Evolutionary conservation across 1,140 invertebrate species (phyloP).

Genomic region (Drosophila sturtevanti): DNA sequence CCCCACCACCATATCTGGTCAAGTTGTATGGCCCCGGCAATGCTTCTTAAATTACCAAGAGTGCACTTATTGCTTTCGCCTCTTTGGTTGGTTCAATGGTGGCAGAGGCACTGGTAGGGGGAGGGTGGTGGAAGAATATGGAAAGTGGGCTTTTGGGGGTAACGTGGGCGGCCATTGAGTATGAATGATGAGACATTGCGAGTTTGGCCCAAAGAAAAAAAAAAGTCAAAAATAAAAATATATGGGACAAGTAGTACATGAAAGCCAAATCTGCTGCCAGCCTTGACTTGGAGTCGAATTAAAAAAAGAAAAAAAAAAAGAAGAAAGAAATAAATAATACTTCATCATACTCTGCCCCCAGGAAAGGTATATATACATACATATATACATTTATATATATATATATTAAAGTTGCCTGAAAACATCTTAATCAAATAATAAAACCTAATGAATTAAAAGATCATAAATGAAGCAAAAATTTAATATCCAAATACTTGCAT

Average conservation of each 20-base stretch:
- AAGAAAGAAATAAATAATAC: too few relatives aligned
- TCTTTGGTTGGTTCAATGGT: constrained; percentile 35
- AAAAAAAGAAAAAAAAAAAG: constrained; percentile 19
- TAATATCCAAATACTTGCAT: too few relatives aligned
- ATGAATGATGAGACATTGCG: not conserved
- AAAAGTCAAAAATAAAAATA: too few relatives aligned
- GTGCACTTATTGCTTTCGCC: constrained; percentile 59
- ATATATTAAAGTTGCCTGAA: too few relatives aligned
- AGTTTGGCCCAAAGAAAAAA: not conserved
- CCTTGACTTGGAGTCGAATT: constrained; percentile 44
- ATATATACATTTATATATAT: too few relatives aligned
- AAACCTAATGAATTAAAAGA: too few relatives aligned
- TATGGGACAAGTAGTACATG: not conserved
- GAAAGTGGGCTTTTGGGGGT: not conserved
- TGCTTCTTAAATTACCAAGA: constrained; percentile 75
- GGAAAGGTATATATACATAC: too few relatives aligned
- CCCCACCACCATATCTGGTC: constrained; percentile 25
- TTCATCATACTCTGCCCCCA: too few relatives aligned
- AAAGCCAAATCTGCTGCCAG: not conserved
- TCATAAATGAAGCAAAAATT: too few relatives aligned
- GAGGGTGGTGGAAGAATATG: too few relatives aligned
- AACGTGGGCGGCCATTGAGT: not conserved
- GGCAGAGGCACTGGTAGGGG: not conserved
- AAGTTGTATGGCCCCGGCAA: constrained; percentile 35
- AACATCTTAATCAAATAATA: too few relatives aligned